phyloP scores from a whole-genome alignment of 2,888 invertebrate species.

The Cantharis lateralis region DNA sequence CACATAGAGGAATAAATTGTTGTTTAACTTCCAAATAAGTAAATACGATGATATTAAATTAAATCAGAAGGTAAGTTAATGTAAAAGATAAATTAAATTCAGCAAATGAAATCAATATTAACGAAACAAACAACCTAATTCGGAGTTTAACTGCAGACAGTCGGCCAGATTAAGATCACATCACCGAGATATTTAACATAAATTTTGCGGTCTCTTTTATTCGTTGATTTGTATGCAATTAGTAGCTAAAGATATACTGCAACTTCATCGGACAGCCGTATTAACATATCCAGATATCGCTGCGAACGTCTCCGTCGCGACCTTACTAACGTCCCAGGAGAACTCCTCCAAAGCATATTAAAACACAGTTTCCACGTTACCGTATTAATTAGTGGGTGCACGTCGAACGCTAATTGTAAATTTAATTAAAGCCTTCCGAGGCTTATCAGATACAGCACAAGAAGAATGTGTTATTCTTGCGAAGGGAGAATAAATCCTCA shows the following conservation, averaged over 20 bases:
- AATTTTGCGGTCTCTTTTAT: slow-evolving; percentile 48
- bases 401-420: slow-evolving; percentile 55
- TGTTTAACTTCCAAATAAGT: slow-evolving; percentile 23
- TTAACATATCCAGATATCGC: slow-evolving; percentile 49
- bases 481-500: slow-evolving; percentile 46
- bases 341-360: slow-evolving; percentile 15
- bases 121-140: slow-evolving; percentile 47
- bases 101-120: slow-evolving; percentile 41
- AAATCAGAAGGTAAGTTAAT: slow-evolving; percentile 26
- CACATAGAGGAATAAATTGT: background rate
- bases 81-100: slow-evolving; percentile 40
- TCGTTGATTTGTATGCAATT: slow-evolving; percentile 49
- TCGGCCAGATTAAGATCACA: slow-evolving; percentile 46
- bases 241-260: slow-evolving; percentile 47
- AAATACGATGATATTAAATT: slow-evolving; percentile 23
- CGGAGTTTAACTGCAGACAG: slow-evolving; percentile 40
- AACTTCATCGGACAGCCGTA: slow-evolving; percentile 43
- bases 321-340: slow-evolving; percentile 25
- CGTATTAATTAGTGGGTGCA: slow-evolving; percentile 56
- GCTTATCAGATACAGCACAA: slow-evolving; percentile 49
- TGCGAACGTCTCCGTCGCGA: slow-evolving; percentile 29
- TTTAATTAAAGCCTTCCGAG: slow-evolving; percentile 53
- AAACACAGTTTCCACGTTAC: slow-evolving; percentile 30
- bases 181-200: slow-evolving; percentile 43
- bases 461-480: slow-evolving; percentile 49